Percentiles rank a stretch among this genome's conserved stretches.
Conservation (phyloP, 2,797 vertebrate species). For the Chiroxiphia lanceolata region DNA sequence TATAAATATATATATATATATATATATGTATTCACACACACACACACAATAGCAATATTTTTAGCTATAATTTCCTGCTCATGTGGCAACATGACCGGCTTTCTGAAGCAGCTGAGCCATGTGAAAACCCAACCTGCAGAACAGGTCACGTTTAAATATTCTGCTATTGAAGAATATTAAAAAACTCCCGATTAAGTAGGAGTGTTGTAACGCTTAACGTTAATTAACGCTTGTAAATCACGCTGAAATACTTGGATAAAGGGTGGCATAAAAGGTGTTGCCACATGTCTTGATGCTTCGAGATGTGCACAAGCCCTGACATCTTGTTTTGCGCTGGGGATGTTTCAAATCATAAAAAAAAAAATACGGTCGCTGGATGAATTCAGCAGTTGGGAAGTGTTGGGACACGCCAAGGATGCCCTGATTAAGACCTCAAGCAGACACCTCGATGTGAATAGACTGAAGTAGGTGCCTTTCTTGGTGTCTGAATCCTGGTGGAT, state of each 20-base stretch:
- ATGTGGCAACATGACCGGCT: conserved; percentile 51
- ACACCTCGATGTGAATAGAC: background rate
- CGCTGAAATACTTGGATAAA: conserved; percentile 54
- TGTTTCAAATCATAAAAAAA: background rate
- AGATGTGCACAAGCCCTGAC: background rate
- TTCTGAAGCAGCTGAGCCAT: conserved; percentile 63
- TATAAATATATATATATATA: background rate
- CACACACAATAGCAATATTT: conserved; percentile 26
- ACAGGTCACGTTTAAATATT: conserved; percentile 70
- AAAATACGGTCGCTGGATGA: background rate
- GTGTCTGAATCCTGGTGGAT: background rate
- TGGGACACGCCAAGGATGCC: background rate
- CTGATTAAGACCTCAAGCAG: background rate
- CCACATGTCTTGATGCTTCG: conserved; percentile 46
- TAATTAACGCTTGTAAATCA: conserved; percentile 70
- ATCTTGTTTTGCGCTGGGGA: background rate
- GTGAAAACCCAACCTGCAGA: conserved; percentile 67
- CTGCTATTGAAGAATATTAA: conserved; percentile 70
- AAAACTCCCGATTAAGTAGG: conserved; percentile 68
- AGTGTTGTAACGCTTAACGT: conserved; percentile 60
- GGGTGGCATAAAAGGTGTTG: conserved; percentile 52
- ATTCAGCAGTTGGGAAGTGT: background rate
- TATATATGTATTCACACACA: background rate
- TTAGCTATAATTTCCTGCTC: conserved; percentile 66
- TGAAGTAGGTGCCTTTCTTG: background rate